Percentiles rank a stretch among this genome's conserved stretches.
Evolutionary conservation across 2,113 vertebrate species (phyloP).

Genomic region (Marmota monax): DNA sequence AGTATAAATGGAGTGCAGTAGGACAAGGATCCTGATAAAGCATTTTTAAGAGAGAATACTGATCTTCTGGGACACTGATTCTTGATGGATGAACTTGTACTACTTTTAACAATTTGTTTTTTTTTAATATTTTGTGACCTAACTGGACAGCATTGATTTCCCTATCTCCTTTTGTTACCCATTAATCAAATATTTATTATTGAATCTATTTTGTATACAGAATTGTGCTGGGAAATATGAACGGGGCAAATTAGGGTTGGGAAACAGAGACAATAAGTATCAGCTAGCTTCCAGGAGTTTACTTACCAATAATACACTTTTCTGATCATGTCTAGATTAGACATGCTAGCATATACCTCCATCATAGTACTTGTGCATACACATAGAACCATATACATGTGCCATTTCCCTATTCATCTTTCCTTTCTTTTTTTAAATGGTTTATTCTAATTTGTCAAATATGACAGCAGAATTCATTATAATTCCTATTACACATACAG

Average conservation of each 20-base stretch:
- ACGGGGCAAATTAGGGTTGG: neutral
- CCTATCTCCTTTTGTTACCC: neutral
- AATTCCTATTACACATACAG: too few species aligned
- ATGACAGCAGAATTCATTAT: too few species aligned
- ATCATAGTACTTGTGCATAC: neutral
- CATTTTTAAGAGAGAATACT: slow-evolving; percentile 22
- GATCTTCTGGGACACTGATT: neutral
- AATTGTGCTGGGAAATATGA: neutral
- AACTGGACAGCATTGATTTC: neutral
- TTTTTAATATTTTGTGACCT: slow-evolving; percentile 35
- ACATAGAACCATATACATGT: neutral
- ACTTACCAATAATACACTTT: neutral
- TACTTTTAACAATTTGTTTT: slow-evolving; percentile 23
- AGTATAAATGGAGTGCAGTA: neutral
- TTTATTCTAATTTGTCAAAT: too few species aligned
- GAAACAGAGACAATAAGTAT: neutral
- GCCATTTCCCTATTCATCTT: neutral
- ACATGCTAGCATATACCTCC: neutral
- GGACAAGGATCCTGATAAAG: neutral
- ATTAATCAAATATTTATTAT: neutral
- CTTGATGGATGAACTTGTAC: neutral
- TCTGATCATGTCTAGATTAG: neutral
- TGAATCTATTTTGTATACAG: neutral
- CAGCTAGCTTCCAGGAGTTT: neutral
- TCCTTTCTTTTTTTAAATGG: neutral